Evolutionary conservation across 2,888 invertebrate genomes (phyloP).

Genomic region (Hyles lineata): DNA sequence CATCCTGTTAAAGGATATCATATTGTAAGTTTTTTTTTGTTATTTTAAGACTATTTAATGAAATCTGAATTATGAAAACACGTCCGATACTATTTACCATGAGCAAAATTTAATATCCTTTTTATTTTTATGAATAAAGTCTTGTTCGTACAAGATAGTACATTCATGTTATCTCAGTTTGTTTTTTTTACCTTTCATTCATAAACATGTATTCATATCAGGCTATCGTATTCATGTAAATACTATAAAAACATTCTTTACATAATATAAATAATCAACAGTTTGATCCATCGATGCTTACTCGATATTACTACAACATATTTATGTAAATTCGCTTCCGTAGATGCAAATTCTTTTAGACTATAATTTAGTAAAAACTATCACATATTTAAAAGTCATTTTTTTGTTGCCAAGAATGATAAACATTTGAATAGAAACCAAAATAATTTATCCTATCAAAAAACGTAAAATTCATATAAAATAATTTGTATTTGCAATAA

Average conservation of each 20-base stretch:
- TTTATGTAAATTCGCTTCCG: background rate
- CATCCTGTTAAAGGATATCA: too few species aligned
- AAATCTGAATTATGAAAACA: too few species aligned
- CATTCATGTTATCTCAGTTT: background rate
- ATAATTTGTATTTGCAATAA: too few species aligned
- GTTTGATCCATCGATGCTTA: background rate
- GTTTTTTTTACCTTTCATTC: slow-evolving; percentile 2
- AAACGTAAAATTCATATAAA: background rate
- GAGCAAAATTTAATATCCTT: too few species aligned
- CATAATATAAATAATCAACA: background rate
- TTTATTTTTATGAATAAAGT: background rate
- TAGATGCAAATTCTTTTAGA: too few species aligned
- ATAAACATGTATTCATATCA: background rate
- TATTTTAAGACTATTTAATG: too few species aligned
- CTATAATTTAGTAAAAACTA: too few species aligned
- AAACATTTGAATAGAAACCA: too few species aligned
- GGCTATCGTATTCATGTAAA: slow-evolving; percentile 2
- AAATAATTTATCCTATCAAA: background rate
- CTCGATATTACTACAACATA: background rate
- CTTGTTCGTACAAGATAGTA: background rate
- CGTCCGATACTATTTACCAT: too few species aligned
- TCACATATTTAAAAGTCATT: too few species aligned
- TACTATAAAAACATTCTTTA: slow-evolving; percentile 9
- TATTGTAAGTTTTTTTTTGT: too few species aligned
- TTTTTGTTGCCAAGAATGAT: too few species aligned